Base-by-base conservation (phyloP, 1,140 invertebrate species). In the Wiebesia pumilae region DNA sequence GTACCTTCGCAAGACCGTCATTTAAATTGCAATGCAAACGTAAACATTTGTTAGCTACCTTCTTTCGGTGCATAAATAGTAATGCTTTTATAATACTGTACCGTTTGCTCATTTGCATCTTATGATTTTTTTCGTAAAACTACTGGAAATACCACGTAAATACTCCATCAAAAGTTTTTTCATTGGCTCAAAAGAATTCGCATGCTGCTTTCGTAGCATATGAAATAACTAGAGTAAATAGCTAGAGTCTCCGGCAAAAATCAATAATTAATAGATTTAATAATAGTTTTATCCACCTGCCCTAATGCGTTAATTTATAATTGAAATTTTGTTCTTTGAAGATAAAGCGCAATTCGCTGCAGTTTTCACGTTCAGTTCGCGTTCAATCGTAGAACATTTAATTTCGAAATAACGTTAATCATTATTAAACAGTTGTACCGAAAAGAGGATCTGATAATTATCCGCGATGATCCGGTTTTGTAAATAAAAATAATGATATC, bases 211-310 rank as follows among this genome's bases (percentile, higher is more conserved):
- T 35, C 19, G 10, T 16, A 3, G 21, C 12, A 35, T 69, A 35
- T 2, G 0, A 16, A 14, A 27, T 30, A n/a, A 65, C 3, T 16
- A 16, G 62, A 7, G 27, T n/a, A n/a, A n/a, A 0, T 33, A 35
- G 35, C 12, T 35, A 3, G n/a, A 30, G 21, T 4, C 58, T 62
- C 27, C 27, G 27, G 10, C 35, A 9, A 69, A 69, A 69, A 69
- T 69, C 65, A 35, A 35, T 69, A 69, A 69, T 35, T 24, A 69
- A 69, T 69, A 69, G n/a, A n/a, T n/a, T n/a, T n/a, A n/a, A n/a
- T n/a, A 33, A 62, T 12, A 14, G 4, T 69, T 69, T 69, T 33
- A 33, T 12, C 0, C 2, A 4, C 21, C 3, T 35, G n/a, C 35
- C 12, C 14, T 3, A 65, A 35, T 35, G 35, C 35, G 35, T 35